These are phyloP conservation scores for Pavo muticus DNA, from an alignment of 2,113 vertebrate species.

Conservation along the genomic window DNA sequence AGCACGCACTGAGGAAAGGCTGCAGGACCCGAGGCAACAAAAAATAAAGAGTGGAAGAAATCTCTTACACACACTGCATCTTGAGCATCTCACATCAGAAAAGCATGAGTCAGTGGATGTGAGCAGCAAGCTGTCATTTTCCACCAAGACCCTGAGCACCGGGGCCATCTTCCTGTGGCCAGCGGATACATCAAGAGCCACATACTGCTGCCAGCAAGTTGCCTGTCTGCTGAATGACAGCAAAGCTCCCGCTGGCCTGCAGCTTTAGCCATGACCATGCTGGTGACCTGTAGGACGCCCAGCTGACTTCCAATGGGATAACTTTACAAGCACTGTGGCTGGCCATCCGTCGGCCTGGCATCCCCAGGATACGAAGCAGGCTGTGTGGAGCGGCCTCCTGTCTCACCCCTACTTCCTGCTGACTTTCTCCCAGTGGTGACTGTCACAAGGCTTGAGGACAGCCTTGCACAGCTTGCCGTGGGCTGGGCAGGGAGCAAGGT, in stretches of 20 bases:
- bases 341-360: background rate
- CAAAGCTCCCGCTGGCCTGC: background rate
- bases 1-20: background rate
- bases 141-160: accelerated
- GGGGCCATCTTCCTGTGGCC: accelerated
- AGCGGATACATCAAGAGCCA: accelerated
- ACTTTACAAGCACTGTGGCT: background rate
- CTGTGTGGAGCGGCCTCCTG: background rate
- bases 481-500: background rate
- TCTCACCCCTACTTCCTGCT: background rate
- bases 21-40: accelerated
- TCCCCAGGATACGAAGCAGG: background rate
- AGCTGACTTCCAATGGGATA: background rate
- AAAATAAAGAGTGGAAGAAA: background rate
- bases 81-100: background rate
- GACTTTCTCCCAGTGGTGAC: no score
- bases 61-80: accelerated
- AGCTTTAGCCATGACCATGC: background rate
- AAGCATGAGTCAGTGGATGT: accelerated
- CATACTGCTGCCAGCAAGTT: accelerated
- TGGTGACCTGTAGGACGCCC: background rate
- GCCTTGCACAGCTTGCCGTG: background rate
- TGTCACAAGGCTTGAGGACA: background rate
- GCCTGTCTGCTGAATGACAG: background rate
- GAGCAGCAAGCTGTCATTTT: accelerated